Evolutionary conservation across 2,888 invertebrate genomes (phyloP).

Genomic region (Microchrysa polita): DNA sequence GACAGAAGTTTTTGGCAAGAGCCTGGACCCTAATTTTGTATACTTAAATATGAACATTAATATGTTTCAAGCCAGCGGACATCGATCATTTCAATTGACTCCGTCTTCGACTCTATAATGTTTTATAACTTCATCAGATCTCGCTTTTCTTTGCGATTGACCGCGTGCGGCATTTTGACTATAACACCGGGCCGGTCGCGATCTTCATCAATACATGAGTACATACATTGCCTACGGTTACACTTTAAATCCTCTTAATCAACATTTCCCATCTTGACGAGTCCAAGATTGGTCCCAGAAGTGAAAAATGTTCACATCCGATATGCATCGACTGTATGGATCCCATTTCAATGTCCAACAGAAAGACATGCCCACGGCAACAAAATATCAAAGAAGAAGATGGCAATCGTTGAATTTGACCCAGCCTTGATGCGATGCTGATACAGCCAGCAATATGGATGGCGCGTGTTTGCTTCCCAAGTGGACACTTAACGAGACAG

Average conservation of each 20-base stretch:
- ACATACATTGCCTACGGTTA: constrained; percentile 13
- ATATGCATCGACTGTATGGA: neutral
- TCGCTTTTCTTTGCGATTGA: constrained; percentile 4
- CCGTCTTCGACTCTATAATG: neutral
- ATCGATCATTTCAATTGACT: constrained; percentile 15
- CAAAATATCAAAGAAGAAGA: neutral
- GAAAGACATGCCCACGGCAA: constrained; percentile 9
- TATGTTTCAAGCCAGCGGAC: constrained; percentile 5
- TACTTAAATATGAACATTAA: constrained; percentile 9
- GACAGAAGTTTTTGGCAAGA: neutral
- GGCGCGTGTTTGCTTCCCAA: constrained; percentile 11
- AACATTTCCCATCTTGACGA: neutral
- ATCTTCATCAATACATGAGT: neutral
- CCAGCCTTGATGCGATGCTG: neutral
- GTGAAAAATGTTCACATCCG: neutral
- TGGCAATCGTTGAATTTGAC: neutral
- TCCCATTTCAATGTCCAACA: constrained; percentile 10
- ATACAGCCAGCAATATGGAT: too few relatives aligned
- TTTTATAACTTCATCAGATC: constrained; percentile 26
- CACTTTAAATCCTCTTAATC: constrained; percentile 14
- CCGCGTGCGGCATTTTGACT: neutral
- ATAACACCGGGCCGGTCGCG: neutral
- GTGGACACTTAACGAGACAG: constrained; percentile 8
- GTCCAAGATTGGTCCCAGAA: neutral
- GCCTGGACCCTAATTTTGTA: neutral